Percentiles rank a stretch among this genome's conserved stretches.
Conservation (phyloP, 37 sponge, comb jelly and placozoan species). For the Geodia barretti region DNA sequence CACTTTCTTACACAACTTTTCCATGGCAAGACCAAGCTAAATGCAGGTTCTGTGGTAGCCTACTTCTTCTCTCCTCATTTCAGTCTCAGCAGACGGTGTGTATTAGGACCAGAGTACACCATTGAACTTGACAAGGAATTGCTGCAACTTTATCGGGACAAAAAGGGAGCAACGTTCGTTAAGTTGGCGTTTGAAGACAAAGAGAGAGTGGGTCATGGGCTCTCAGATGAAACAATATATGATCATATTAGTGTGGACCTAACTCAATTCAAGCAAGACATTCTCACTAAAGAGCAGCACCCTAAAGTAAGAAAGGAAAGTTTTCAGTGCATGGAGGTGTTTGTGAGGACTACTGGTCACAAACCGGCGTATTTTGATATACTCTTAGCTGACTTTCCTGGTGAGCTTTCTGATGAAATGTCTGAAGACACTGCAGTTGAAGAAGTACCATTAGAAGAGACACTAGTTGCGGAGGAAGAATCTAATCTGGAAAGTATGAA, state of each 20-base stretch:
- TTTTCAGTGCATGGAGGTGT: conserved; percentile 61
- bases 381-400: conserved; percentile 22
- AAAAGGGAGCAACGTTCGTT: conserved; percentile 47
- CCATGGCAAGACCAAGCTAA: conserved; percentile 17
- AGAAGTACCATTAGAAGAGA: conserved; percentile 34
- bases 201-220: not conserved
- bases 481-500: not conserved
- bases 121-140: conserved; percentile 31
- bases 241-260: conserved; percentile 76
- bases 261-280: conserved; percentile 29
- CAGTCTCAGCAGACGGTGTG: conserved; percentile 15
- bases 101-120: conserved; percentile 45
- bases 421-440: conserved; percentile 20
- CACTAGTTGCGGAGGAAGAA: not conserved
- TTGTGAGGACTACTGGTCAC: conserved; percentile 36
- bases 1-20: conserved; percentile 45
- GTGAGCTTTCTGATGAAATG: not conserved
- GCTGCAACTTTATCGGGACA: conserved; percentile 65
- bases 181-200: conserved; percentile 30
- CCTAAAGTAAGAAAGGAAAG: conserved; percentile 54
- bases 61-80: conserved; percentile 75
- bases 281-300: conserved; percentile 16
- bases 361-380: conserved; percentile 58
- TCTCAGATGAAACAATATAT: not conserved
- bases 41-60: conserved; percentile 38